A percentile compares a stretch with the other conserved stretches of the same genome.
Conservation (phyloP, 2,113 vertebrate species). For the Zosterops borbonicus region DNA sequence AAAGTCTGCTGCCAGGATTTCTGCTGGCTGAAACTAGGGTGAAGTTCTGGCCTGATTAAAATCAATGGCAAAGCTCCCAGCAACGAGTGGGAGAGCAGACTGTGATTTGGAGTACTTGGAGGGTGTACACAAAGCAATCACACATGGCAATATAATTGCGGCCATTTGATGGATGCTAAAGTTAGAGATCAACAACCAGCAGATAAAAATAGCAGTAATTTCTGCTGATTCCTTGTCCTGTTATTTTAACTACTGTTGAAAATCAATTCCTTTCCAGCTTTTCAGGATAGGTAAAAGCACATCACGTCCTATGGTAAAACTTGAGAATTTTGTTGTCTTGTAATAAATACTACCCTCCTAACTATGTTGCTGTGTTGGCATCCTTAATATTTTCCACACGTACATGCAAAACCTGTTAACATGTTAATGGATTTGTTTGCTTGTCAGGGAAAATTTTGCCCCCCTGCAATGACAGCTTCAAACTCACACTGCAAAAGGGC, state of each 20-base stretch:
- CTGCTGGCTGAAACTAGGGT: slow-evolving; percentile 34
- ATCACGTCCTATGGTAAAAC: rapidly evolving
- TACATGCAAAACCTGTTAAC: slow-evolving; percentile 17
- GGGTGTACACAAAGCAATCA: slow-evolving; percentile 4
- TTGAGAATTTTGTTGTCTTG: neutral
- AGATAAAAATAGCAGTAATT: neutral
- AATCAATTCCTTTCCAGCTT: neutral
- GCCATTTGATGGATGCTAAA: neutral
- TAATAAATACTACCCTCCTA: neutral
- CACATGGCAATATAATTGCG: neutral
- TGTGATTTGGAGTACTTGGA: slow-evolving; percentile 33
- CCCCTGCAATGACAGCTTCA: slow-evolving; percentile 48
- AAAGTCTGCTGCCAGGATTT: slow-evolving; percentile 21
- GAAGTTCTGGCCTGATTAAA: slow-evolving; percentile 40
- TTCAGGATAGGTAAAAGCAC: neutral
- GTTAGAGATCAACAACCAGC: slow-evolving; percentile 28
- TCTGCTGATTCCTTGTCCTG: neutral
- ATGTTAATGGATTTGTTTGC: slow-evolving; percentile 57
- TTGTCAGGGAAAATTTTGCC: slow-evolving; percentile 43
- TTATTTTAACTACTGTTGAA: neutral
- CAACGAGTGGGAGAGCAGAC: neutral
- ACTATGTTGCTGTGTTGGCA: neutral
- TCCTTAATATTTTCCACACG: slow-evolving; percentile 20
- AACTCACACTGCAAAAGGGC: slow-evolving; percentile 18
- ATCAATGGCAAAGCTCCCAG: slow-evolving; percentile 37